A percentile compares a stretch with the other conserved stretches of the same genome.
phyloP scores from a whole-genome alignment of 23 tunicate genomes.

The Styela plicata region DNA sequence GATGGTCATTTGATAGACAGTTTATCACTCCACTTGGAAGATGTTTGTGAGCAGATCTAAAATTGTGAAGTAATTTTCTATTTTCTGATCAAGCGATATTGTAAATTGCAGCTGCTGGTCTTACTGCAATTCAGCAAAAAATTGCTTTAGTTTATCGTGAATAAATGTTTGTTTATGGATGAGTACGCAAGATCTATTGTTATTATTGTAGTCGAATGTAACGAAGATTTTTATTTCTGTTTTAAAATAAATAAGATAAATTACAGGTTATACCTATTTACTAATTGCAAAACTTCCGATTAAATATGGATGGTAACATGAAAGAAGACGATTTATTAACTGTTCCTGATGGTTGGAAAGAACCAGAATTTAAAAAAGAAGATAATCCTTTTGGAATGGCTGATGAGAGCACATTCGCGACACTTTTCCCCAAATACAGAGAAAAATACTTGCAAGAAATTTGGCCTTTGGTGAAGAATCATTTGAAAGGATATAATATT shows the following conservation, averaged over 20 bases:
- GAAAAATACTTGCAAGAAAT: slow-evolving; percentile 90
- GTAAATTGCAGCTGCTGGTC: not conserved
- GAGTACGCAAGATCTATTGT: slow-evolving; percentile 30
- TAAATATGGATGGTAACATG: slow-evolving; percentile 9
- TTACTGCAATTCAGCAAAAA: not conserved
- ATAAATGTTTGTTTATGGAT: slow-evolving; percentile 4
- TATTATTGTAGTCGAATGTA: slow-evolving; percentile 25
- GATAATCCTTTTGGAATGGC: slow-evolving; percentile 87
- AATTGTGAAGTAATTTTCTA: no score
- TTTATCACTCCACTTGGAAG: no score
- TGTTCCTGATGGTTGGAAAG: slow-evolving; percentile 95
- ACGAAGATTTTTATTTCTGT: slow-evolving; percentile 23
- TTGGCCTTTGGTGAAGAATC: slow-evolving; percentile 94
- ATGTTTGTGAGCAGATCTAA: no score
- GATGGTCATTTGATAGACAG: no score
- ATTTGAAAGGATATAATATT: slow-evolving; percentile 61
- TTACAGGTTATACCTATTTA: not conserved
- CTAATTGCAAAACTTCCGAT: not conserved
- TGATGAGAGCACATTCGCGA: slow-evolving; percentile 86
- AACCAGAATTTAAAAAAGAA: slow-evolving; percentile 60
- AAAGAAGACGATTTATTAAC: slow-evolving; percentile 40
- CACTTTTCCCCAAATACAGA: slow-evolving; percentile 92
- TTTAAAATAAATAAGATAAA: not conserved
- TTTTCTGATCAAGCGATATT: not conserved
- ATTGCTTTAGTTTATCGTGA: no score